Percentiles rank a stretch among this genome's conserved stretches.
Conservation (phyloP, 2,888 invertebrate genomes). For the Rhingia rostrata region DNA sequence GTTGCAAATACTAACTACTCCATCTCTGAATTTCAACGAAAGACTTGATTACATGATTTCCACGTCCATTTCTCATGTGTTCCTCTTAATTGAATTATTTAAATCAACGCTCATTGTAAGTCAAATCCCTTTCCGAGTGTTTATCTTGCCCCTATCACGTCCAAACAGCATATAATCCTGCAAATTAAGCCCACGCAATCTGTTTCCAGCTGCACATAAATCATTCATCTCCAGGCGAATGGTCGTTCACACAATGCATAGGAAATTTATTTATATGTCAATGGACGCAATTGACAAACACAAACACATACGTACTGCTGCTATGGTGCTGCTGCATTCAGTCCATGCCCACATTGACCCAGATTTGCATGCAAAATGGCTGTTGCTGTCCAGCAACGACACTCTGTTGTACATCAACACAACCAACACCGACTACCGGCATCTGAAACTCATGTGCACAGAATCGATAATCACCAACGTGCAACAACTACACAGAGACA, state of each 20-base stretch:
- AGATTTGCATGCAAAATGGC: conserved; percentile 38
- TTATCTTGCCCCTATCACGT: not conserved
- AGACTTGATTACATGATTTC: too few relatives aligned
- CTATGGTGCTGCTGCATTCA: conserved; percentile 1
- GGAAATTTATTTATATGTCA: conserved; percentile 44
- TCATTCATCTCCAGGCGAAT: conserved; percentile 20
- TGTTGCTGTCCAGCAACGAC: conserved; percentile 7
- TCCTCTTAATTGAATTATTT: too few relatives aligned
- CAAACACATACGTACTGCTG: not conserved
- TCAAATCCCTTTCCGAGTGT: too few relatives aligned
- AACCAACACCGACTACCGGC: not conserved
- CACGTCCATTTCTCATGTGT: too few relatives aligned
- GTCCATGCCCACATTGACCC: conserved; percentile 47
- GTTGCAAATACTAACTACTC: too few relatives aligned
- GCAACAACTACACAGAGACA: conserved; percentile 6
- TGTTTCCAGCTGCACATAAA: conserved; percentile 30
- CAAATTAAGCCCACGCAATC: not conserved
- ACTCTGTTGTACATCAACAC: conserved; percentile 22
- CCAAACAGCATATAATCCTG: not conserved
- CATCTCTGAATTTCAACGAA: too few relatives aligned
- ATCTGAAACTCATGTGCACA: conserved; percentile 47
- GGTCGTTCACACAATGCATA: conserved; percentile 25
- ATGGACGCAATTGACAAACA: conserved; percentile 32
- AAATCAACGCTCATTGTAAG: too few relatives aligned
- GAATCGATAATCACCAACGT: conserved; percentile 66